Evolutionary conservation across 1,140 invertebrate species (phyloP).

Genomic region (Saccostrea cuccullata): DNA sequence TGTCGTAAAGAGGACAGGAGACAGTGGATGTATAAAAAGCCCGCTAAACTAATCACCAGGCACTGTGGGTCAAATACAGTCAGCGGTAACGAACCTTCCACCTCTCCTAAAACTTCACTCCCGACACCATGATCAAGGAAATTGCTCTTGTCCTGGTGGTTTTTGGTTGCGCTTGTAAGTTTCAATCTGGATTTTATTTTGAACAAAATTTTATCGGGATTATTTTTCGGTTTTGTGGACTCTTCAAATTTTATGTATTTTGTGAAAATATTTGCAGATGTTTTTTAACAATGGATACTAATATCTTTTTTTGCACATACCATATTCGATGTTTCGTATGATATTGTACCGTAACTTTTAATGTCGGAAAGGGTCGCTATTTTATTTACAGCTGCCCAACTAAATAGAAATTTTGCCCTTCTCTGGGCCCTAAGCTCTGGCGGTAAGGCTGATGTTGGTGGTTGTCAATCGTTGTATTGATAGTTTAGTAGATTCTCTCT

Average conservation of each 20-base stretch:
- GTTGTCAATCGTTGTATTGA: not conserved
- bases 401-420: conserved; percentile 3
- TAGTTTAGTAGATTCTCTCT: not conserved
- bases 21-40: conserved; percentile 31
- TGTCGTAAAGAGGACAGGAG: conserved; percentile 10
- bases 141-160: not conserved
- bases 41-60: not conserved
- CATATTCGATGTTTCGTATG: not conserved
- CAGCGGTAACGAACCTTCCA: not conserved
- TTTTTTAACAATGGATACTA: not conserved
- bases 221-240: conserved; percentile 8
- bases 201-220: not conserved
- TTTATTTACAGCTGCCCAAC: conserved; percentile 29
- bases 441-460: conserved; percentile 12
- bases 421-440: conserved; percentile 18
- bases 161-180: conserved; percentile 42
- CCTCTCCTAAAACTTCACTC: not conserved
- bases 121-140: conserved; percentile 40
- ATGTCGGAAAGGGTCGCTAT: conserved; percentile 13
- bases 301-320: conserved; percentile 8
- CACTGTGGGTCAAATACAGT: conserved; percentile 41
- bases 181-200: not conserved
- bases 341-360: not conserved
- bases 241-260: not conserved
- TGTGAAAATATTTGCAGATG: not conserved